phyloP scores from a whole-genome alignment of 2,888 invertebrate species.

The Zhuqinia jingwanae region DNA sequence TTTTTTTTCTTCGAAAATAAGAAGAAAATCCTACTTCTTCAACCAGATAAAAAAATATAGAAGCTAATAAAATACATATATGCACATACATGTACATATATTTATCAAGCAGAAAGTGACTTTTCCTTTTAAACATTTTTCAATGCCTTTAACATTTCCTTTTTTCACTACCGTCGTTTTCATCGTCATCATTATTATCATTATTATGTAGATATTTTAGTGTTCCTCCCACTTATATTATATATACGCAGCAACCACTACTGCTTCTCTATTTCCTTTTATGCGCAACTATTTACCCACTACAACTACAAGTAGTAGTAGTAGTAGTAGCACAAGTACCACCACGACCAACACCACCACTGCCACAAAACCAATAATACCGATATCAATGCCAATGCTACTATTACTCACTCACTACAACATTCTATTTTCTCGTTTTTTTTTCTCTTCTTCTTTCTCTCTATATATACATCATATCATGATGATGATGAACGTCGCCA shows the following conservation, averaged over 20 bases:
- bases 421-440: neutral
- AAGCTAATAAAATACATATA: neutral
- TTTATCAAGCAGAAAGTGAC: too few relatives aligned
- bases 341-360: neutral
- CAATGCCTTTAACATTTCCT: neutral
- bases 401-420: slow-evolving; percentile 34
- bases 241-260: neutral
- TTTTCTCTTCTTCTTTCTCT: neutral
- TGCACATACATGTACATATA: neutral
- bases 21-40: too few relatives aligned
- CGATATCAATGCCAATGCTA: slow-evolving; percentile 40
- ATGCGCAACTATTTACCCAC: neutral
- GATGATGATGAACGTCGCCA: neutral
- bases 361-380: slow-evolving; percentile 45
- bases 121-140: neutral
- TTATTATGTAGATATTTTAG: too few relatives aligned
- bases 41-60: too few relatives aligned
- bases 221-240: too few relatives aligned
- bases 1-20: too few relatives aligned
- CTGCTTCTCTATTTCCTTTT: neutral
- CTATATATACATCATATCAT: slow-evolving; percentile 2
- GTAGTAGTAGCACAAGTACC: neutral
- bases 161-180: neutral
- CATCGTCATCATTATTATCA: too few relatives aligned
- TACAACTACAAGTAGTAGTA: neutral